Evolutionary conservation across 2,888 invertebrate genomes (phyloP), one percentile per base, ranked within the genome.

Genomic region (Apamea crenata): DNA sequence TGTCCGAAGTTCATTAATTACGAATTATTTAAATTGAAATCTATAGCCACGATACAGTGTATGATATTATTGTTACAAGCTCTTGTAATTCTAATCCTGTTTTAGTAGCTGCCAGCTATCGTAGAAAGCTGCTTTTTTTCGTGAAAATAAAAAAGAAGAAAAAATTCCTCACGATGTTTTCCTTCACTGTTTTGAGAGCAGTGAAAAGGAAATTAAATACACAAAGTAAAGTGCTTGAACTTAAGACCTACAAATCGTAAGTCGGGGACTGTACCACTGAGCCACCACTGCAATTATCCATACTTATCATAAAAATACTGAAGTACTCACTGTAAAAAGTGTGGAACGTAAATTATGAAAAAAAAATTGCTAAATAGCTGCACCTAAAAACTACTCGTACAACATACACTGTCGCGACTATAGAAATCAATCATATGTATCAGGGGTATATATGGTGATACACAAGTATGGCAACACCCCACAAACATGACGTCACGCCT

Each of bases 401-500:
- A 47, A 21, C 50, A 59, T 12, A 56, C 18, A 84, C 69, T 70
- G 68, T 77, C 81, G 82, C 72, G 87, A 82, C 89, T 86, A 89
- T 86, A 91, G 88, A 90, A 89, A 87, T 84, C 83, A 87, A 82
- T 74, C 14, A 61, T 72, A 78, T n/a, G 16, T 83, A 91, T 95
- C 93, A 95, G 85, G 94, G 94, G 87, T 96, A 95, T 82, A 96
- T 90, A 78, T 96, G 95, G 90, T 96, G 96, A 82, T 96, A 97
- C 6, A 96, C 94, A 76, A 97, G 94, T 80, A 97, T 94, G n/a
- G 96, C 96, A 67, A 97, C 96, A 95, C 98, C 99, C 98, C 98
- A 98, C 96, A 99, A 97, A 97, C 98, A 99, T 95, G 98, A 98
- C 94, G 98, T 98, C 95, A 99, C 98, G 96, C 99, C 99, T 97